Percentiles rank a stretch among this genome's conserved stretches.
These are phyloP conservation scores for Melanerpes formicivorus DNA, from an alignment of 2,113 vertebrate species.

Conservation along the genomic window DNA sequence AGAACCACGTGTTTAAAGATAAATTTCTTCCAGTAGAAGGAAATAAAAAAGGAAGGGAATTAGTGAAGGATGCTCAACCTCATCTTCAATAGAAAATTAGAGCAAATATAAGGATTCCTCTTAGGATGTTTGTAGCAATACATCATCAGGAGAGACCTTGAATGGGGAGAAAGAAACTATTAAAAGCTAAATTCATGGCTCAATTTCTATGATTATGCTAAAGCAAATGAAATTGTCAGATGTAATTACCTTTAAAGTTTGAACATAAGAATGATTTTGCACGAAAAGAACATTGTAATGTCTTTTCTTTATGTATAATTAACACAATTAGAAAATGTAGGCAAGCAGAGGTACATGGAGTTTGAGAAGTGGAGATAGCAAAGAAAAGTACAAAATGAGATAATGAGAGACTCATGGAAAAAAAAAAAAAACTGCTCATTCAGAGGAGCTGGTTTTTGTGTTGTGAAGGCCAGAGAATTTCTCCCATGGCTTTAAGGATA, in stretches of 20 bases:
- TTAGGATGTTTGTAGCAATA: neutral
- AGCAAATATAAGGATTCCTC: neutral
- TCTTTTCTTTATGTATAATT: neutral
- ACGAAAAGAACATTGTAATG: neutral
- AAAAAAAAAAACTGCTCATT: neutral
- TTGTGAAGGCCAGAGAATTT: neutral
- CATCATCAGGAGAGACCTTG: neutral
- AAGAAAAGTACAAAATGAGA: neutral
- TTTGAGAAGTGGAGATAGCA: neutral
- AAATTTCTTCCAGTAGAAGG: neutral
- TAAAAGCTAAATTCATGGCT: neutral
- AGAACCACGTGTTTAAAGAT: neutral
- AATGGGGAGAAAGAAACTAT: neutral
- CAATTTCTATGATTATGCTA: neutral
- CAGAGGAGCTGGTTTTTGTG: neutral
- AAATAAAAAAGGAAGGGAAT: neutral
- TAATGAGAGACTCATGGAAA: neutral
- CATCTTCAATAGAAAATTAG: neutral
- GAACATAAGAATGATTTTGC: neutral
- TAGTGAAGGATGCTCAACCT: neutral
- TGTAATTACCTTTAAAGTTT: constrained; percentile 1
- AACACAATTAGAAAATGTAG: neutral
- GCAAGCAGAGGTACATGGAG: neutral
- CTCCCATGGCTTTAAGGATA: neutral
- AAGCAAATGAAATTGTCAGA: neutral